Percentiles rank a stretch among this genome's conserved stretches.
phyloP scores from a whole-genome alignment of 35 echinoderm and acorn worm species.

The Strongylocentrotus purpuratus region DNA sequence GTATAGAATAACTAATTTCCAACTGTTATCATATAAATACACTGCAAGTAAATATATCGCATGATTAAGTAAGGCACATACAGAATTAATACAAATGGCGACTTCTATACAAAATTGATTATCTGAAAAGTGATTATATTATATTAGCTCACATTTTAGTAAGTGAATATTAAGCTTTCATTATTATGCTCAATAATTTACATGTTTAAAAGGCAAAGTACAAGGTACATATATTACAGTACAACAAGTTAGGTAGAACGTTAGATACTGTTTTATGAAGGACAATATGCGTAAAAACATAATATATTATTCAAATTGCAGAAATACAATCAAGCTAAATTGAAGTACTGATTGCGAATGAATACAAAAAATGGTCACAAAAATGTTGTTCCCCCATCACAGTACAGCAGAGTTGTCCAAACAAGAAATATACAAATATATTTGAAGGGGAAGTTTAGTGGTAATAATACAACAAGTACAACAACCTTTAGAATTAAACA shows the following conservation, averaged over 20 bases:
- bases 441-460: background rate
- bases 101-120: background rate
- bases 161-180: background rate
- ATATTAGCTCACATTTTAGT: background rate
- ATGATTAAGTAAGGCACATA: background rate
- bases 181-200: background rate
- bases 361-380: background rate
- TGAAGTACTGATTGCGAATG: background rate
- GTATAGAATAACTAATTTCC: background rate
- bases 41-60: background rate
- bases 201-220: background rate
- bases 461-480: background rate
- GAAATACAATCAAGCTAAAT: background rate
- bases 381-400: background rate
- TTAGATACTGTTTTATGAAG: background rate
- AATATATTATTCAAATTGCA: background rate
- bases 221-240: no score
- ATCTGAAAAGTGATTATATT: background rate
- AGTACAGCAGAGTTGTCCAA: background rate
- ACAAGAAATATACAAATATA: background rate
- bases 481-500: no score
- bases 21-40: background rate
- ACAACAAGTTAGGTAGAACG: background rate
- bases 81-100: background rate
- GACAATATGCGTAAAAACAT: background rate